Conservation (phyloP, 2,797 vertebrate genomes). For the Leucoraja ocellata region DNA sequence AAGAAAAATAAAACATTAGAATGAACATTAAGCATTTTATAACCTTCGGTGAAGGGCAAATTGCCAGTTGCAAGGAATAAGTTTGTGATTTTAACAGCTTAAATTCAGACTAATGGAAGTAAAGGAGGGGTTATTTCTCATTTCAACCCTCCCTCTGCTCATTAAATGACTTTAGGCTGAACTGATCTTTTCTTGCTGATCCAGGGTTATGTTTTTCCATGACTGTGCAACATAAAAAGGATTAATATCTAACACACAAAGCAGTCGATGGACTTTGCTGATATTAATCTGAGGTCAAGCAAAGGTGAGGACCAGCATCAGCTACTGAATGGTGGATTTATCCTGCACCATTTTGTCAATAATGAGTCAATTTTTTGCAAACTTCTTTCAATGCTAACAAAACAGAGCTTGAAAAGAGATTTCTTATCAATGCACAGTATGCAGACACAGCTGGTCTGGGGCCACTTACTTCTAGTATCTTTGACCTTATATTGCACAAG, state of each 20-base stretch:
- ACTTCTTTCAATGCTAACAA: slow-evolving; percentile 1
- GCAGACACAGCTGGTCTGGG: slow-evolving; percentile 26
- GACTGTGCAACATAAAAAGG: neutral
- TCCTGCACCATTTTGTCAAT: neutral
- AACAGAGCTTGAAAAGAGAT: slow-evolving; percentile 19
- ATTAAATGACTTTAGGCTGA: neutral
- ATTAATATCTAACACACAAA: slow-evolving; percentile 35
- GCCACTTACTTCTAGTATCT: neutral
- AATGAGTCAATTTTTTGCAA: slow-evolving; percentile 22
- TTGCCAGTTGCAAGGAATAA: no score
- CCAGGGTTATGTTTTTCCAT: slow-evolving; percentile 30
- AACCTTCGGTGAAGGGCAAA: neutral
- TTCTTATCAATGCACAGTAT: slow-evolving; percentile 17
- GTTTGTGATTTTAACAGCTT: neutral
- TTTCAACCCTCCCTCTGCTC: neutral
- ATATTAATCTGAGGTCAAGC: slow-evolving; percentile 32
- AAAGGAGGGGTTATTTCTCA: neutral
- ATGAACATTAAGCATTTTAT: neutral
- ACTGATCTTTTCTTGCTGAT: slow-evolving; percentile 21
- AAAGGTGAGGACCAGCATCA: slow-evolving; percentile 14
- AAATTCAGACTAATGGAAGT: neutral
- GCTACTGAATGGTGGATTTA: neutral
- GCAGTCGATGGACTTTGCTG: neutral
- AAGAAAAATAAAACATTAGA: slow-evolving; percentile 6
- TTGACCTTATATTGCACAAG: neutral